A percentile compares a stretch with the other conserved stretches of the same genome.
Conservation (phyloP, 2,113 vertebrate genomes). For the Peucedramus taeniatus region DNA sequence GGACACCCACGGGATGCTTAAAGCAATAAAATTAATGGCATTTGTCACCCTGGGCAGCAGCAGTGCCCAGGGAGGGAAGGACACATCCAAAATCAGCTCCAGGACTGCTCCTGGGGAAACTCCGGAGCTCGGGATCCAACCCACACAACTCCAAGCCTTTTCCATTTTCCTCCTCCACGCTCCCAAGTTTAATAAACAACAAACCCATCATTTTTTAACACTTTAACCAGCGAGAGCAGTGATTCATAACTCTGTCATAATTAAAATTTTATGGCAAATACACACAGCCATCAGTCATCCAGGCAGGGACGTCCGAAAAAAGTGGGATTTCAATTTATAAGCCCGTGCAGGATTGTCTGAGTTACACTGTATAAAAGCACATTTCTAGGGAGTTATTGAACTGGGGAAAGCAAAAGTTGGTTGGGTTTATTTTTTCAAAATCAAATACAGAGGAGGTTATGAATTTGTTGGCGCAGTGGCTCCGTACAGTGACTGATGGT, state of each 20-base stretch:
- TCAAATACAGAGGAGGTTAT: neutral
- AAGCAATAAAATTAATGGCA: neutral
- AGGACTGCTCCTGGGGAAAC: neutral
- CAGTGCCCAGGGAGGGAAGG: neutral
- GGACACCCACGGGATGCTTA: neutral
- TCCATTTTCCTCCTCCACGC: neutral
- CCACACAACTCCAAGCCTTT: neutral
- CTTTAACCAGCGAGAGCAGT: neutral
- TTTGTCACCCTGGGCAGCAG: neutral
- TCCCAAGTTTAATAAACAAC: neutral
- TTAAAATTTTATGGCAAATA: slow-evolving; percentile 29
- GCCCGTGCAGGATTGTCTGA: neutral
- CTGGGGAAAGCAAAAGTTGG: neutral
- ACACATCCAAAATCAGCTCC: neutral
- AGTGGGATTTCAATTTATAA: neutral
- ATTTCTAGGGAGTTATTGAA: slow-evolving; percentile 5
- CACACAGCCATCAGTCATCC: slow-evolving; percentile 2
- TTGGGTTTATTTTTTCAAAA: neutral
- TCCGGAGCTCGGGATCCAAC: neutral
- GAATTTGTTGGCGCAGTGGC: neutral
- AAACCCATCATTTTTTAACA: neutral
- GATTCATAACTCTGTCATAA: slow-evolving; percentile 8
- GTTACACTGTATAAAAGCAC: neutral
- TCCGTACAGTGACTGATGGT: neutral
- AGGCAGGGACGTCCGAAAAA: neutral